A percentile compares a stretch with the other conserved stretches of the same genome.
These are phyloP conservation scores for Stomatorhinus ivindoensis DNA, from an alignment of 2,113 vertebrate genomes.

Conservation along the genomic window DNA sequence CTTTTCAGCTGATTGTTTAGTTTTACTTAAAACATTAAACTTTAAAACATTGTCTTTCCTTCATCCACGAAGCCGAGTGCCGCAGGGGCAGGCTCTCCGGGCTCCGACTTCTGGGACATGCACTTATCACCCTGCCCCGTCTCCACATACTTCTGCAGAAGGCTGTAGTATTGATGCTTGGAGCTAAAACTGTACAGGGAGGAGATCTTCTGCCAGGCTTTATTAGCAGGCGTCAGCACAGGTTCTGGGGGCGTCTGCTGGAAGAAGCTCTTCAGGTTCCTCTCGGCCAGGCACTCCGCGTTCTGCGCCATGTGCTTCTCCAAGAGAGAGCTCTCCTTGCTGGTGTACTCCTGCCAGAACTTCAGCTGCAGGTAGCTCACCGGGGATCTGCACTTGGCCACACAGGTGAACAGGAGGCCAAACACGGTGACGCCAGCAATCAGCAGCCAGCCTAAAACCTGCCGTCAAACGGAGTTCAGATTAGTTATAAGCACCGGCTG, in stretches of 20 bases:
- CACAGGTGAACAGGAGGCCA: constrained; percentile 36
- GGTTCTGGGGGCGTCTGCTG: constrained; percentile 11
- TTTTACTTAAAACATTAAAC: too few species aligned
- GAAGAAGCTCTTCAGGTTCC: constrained; percentile 66
- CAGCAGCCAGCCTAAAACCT: constrained; percentile 70
- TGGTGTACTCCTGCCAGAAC: constrained; percentile 62
- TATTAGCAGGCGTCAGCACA: constrained; percentile 41
- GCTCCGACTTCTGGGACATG: rapidly evolving
- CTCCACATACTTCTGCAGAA: constrained; percentile 53
- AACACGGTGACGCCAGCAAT: constrained; percentile 42
- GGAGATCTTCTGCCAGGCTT: constrained; percentile 63
- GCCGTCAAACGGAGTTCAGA: not conserved
- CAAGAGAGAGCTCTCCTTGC: constrained; percentile 54
- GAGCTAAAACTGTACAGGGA: constrained; percentile 44
- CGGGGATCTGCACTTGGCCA: constrained; percentile 35
- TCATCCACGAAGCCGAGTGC: constrained; percentile 47
- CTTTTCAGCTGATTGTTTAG: not conserved
- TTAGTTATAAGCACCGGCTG: not conserved
- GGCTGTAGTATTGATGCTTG: constrained; percentile 54
- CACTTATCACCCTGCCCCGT: not conserved
- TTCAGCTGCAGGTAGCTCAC: constrained; percentile 63
- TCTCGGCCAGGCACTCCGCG: constrained; percentile 57
- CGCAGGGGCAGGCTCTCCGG: not conserved
- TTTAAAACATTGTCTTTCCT: constrained; percentile 16
- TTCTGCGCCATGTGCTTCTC: constrained; percentile 45